Conservation (phyloP, 1,140 invertebrate genomes). For the Lysiphlebus fabarum region DNA sequence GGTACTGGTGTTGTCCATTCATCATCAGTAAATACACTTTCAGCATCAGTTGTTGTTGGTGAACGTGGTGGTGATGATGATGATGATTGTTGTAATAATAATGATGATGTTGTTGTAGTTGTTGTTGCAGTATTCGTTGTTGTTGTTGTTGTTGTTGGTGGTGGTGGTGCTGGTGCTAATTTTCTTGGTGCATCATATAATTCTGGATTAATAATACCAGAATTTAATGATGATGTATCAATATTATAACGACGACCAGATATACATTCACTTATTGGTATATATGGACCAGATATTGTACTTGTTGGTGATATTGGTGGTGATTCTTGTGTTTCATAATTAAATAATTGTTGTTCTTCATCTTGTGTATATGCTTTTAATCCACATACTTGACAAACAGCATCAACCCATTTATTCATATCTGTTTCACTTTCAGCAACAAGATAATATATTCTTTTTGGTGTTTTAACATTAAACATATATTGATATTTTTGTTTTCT, state of each 20-base stretch:
- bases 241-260: conserved; percentile 69
- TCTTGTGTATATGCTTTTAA: conserved; percentile 76
- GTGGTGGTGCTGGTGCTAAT: conserved; percentile 47
- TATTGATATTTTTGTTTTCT: conserved; percentile 77
- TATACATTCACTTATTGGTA: conserved; percentile 84
- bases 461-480: conserved; percentile 87
- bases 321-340: conserved; percentile 56
- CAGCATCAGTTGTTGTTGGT: conserved; percentile 50
- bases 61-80: conserved; percentile 50
- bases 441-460: conserved; percentile 84
- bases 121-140: conserved; percentile 48
- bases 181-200: conserved; percentile 51
- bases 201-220: conserved; percentile 37
- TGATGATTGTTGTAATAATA: conserved; percentile 48
- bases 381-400: conserved; percentile 88
- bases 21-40: conserved; percentile 50
- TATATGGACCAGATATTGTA: conserved; percentile 69
- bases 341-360: conserved; percentile 58
- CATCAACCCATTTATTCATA: conserved; percentile 94
- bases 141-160: conserved; percentile 50
- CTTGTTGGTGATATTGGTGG: conserved; percentile 61
- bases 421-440: conserved; percentile 86
- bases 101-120: conserved; percentile 45
- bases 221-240: conserved; percentile 50
- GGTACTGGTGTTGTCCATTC: conserved; percentile 45